Conservation (phyloP, 2,797 vertebrate species). For the Etheostoma nigrum region DNA sequence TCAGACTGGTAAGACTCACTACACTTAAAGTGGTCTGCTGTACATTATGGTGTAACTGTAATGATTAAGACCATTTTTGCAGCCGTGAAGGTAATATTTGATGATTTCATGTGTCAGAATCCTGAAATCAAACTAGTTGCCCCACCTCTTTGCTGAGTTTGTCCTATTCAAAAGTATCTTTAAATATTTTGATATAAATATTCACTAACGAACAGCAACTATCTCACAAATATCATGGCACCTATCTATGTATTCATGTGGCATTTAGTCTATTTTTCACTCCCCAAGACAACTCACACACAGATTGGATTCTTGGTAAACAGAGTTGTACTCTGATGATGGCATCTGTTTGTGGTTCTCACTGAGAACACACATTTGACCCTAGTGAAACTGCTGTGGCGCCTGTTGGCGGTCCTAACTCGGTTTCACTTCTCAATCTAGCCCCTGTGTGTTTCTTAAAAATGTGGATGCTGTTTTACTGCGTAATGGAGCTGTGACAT, state of each 20-base stretch:
- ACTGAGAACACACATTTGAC: neutral
- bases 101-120: neutral
- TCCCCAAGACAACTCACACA: neutral
- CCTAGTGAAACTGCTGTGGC: neutral
- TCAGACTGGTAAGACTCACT: slow-evolving; percentile 89
- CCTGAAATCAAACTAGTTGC: neutral
- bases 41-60: neutral
- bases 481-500: neutral
- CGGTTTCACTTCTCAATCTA: slow-evolving; percentile 44
- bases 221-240: too few species aligned
- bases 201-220: neutral
- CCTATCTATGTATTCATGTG: neutral
- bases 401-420: neutral
- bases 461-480: neutral
- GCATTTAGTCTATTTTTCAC: neutral
- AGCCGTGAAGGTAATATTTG: neutral
- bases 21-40: neutral
- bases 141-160: neutral
- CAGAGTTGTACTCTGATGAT: neutral
- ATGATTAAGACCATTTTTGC: neutral
- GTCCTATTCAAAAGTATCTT: too few species aligned
- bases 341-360: neutral
- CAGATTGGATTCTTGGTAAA: neutral
- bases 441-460: neutral
- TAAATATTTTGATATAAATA: neutral